Evolutionary conservation across 2,888 invertebrate genomes (phyloP).

Genomic region (Sinodicranocentrus sp.): DNA sequence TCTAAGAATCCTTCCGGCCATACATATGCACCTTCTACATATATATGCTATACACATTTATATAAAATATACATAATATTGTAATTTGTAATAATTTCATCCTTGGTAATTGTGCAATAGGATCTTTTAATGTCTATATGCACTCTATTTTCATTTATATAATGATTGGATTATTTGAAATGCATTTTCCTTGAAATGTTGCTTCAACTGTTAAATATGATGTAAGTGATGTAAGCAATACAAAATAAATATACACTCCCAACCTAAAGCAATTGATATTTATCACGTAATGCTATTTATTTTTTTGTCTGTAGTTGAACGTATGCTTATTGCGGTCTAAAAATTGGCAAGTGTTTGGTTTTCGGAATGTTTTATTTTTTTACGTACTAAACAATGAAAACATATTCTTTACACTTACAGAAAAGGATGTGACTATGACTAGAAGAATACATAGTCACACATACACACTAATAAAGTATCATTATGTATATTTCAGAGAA

Average conservation of each 20-base stretch:
- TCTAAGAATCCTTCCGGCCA: slow-evolving; percentile 35
- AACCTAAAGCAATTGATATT: neutral
- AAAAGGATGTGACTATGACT: too few relatives aligned
- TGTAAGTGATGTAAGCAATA: neutral
- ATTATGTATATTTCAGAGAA: too few relatives aligned
- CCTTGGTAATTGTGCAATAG: too few relatives aligned
- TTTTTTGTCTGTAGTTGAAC: neutral
- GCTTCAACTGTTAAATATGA: neutral
- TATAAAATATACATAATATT: neutral
- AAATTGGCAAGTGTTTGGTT: too few relatives aligned
- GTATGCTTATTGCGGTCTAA: too few relatives aligned
- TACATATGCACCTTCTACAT: neutral
- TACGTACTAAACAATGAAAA: too few relatives aligned
- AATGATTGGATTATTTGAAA: neutral
- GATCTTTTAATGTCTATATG: neutral
- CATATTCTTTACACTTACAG: too few relatives aligned
- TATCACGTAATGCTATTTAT: neutral
- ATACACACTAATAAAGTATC: too few relatives aligned
- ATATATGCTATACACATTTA: neutral
- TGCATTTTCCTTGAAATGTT: neutral
- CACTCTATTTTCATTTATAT: neutral
- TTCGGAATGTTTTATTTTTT: too few relatives aligned
- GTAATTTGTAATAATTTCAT: too few relatives aligned
- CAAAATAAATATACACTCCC: too few relatives aligned
- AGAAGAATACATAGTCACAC: too few relatives aligned